Evolutionary conservation across 2,797 vertebrate genomes (phyloP), one percentile per base, ranked within the genome.

Genomic region (Sandelia bainsii): DNA sequence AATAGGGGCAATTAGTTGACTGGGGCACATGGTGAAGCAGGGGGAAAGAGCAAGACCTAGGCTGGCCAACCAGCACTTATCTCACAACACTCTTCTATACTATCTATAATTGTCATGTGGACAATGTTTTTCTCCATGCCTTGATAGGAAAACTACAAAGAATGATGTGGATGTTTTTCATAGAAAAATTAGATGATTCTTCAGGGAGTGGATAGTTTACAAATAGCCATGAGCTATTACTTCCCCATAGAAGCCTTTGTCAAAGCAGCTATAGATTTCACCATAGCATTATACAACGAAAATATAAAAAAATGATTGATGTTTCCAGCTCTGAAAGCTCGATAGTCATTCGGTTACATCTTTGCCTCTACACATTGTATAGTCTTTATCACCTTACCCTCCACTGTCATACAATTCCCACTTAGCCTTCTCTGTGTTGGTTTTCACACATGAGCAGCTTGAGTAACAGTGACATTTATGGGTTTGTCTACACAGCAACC

Each of bases 391-490:
- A 77, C 78, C 62, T 72, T 50, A 9, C 48, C n/a, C 44, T 69
- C 54, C 42, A n/a, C 71, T 58, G 22, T 44, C 39, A 34, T 56
- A 8, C 74, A 69, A 29, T 67, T 70, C 69, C 76, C 69, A 58
- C 57, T 61, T 77, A 72, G 65, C 63, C 62, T 50, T 61, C 51
- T 57, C 68, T 48, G 29, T 69, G 68, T 73, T 75, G 53, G 20
- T 72, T 67, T 89, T 90, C 83, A 87, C 85, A 83, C 89, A 87
- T 83, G 89, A 90, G 69, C 63, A 62, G 65, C 77, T 84, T 88
- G 81, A 93, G 71, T 82, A 86, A 87, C 88, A 69, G 84, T 87
- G 91, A 88, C 86, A 89, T 92, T 92, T 87, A 89, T 85, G 75
- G 84, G 65, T 57, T 78, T 69, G 77, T 89, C 80, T 75, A 63